phyloP scores from a whole-genome alignment of 2,113 vertebrate genomes.

The Dipodomys spectabilis region DNA sequence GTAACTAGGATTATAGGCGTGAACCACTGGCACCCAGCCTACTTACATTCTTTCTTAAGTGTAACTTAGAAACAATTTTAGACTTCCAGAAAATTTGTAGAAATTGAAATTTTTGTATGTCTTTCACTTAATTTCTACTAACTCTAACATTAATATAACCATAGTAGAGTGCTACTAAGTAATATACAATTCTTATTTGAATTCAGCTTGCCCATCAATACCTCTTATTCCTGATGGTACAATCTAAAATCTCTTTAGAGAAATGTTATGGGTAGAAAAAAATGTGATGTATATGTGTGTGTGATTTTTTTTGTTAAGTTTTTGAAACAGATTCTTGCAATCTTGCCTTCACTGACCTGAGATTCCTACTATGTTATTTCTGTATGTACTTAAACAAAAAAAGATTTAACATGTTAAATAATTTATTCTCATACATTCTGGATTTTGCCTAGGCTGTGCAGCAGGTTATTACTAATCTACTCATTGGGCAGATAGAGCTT shows the following conservation, averaged over 20 bases:
- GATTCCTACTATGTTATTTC: not conserved
- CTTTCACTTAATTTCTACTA: not conserved
- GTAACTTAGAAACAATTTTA: conserved; percentile 51
- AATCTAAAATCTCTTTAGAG: not conserved
- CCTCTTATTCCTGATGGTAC: not conserved
- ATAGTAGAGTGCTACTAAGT: not conserved
- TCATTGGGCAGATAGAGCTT: conserved; percentile 95
- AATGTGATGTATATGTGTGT: no score
- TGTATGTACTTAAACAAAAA: conserved; percentile 42
- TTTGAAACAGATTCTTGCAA: not conserved
- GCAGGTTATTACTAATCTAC: conserved; percentile 95
- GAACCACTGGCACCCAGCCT: no score
- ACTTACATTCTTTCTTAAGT: not conserved
- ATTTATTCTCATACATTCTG: conserved; percentile 6
- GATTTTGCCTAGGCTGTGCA: conserved; percentile 91
- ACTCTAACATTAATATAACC: not conserved
- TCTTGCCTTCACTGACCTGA: not conserved
- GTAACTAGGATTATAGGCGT: no score
- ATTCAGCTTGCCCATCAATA: not conserved
- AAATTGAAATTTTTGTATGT: not conserved
- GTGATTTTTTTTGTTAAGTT: not conserved
- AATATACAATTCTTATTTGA: not conserved
- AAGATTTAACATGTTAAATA: not conserved
- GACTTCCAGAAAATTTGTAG: conserved; percentile 1
- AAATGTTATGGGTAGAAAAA: no score